A percentile compares a stretch with the other conserved stretches of the same genome.
phyloP scores from a whole-genome alignment of 2,888 invertebrate species.

The Latrodectus hesperus region DNA sequence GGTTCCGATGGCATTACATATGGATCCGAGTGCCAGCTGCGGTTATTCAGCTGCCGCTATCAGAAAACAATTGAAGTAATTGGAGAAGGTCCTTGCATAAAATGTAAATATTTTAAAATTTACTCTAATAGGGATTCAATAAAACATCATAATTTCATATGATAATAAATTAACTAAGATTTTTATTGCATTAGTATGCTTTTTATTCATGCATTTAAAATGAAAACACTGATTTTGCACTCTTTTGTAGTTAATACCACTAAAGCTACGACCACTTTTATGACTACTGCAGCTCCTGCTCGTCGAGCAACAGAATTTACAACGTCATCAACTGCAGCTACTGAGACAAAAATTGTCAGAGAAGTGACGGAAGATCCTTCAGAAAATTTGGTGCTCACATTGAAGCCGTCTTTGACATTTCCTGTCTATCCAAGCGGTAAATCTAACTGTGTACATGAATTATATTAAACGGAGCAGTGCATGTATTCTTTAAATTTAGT shows the following conservation, averaged over 20 bases:
- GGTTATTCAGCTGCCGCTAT: slow-evolving; percentile 83
- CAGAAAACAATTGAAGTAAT: slow-evolving; percentile 87
- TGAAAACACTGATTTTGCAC: too few species aligned
- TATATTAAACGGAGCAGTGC: too few species aligned
- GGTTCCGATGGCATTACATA: slow-evolving; percentile 88
- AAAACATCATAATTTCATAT: too few species aligned
- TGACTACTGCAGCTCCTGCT: slow-evolving; percentile 68
- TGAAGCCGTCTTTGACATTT: slow-evolving; percentile 18
- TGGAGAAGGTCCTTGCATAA: slow-evolving; percentile 74
- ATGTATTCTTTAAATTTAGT: too few species aligned
- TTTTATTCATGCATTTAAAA: too few species aligned
- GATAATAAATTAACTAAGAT: background rate
- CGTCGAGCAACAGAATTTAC: slow-evolving; percentile 70
- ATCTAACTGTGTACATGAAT: background rate
- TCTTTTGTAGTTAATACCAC: slow-evolving; percentile 47
- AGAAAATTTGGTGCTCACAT: slow-evolving; percentile 59
- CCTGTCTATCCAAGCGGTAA: slow-evolving; percentile 32
- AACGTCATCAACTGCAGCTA: slow-evolving; percentile 53
- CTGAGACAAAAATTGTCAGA: slow-evolving; percentile 70
- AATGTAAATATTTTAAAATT: slow-evolving; percentile 23
- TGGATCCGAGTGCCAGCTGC: slow-evolving; percentile 86
- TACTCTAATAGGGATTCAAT: too few species aligned
- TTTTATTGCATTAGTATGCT: too few species aligned
- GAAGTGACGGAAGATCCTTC: slow-evolving; percentile 66
- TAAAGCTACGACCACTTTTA: background rate